Conservation (phyloP, 2,888 invertebrate genomes). For the Merodon equestris region DNA sequence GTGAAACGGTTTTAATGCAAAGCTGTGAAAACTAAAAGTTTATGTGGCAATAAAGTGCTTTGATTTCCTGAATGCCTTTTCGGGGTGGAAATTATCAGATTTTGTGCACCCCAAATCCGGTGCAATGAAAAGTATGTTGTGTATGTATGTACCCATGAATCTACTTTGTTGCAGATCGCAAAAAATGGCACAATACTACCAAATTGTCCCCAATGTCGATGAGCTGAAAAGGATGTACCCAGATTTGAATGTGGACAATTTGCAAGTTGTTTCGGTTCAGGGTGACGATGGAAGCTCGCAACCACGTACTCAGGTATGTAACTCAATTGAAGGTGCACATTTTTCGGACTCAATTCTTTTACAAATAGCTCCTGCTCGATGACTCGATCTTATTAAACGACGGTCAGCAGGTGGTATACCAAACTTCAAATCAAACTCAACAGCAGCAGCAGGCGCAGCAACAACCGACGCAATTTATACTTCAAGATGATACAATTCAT, state of each 20-base stretch:
- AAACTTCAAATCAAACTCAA: slow-evolving; percentile 72
- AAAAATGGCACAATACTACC: slow-evolving; percentile 85
- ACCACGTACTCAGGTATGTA: slow-evolving; percentile 72
- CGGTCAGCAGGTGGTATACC: slow-evolving; percentile 79
- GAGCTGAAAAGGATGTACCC: slow-evolving; percentile 84
- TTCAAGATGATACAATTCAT: slow-evolving; percentile 71
- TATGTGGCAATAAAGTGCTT: no score
- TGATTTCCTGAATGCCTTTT: no score
- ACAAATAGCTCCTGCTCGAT: slow-evolving; percentile 73
- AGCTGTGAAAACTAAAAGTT: no score
- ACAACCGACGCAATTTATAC: slow-evolving; percentile 69
- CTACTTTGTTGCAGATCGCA: slow-evolving; percentile 14
- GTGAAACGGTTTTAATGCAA: no score
- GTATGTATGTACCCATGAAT: slow-evolving; percentile 23
- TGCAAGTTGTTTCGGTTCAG: slow-evolving; percentile 77
- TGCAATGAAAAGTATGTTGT: slow-evolving; percentile 22
- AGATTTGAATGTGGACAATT: slow-evolving; percentile 80
- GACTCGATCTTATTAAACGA: slow-evolving; percentile 79
- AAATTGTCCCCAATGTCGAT: slow-evolving; percentile 82
- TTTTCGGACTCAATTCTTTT: slow-evolving; percentile 8
- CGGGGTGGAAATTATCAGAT: no score
- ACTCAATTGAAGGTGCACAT: slow-evolving; percentile 31
- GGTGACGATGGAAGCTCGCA: slow-evolving; percentile 74
- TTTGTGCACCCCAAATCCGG: no score
- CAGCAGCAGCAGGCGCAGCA: slow-evolving; percentile 71